Percentiles rank a stretch among this genome's conserved stretches.
These are phyloP conservation scores for Drosophila anomalata DNA, from an alignment of 2,888 invertebrate genomes.

Conservation along the genomic window DNA sequence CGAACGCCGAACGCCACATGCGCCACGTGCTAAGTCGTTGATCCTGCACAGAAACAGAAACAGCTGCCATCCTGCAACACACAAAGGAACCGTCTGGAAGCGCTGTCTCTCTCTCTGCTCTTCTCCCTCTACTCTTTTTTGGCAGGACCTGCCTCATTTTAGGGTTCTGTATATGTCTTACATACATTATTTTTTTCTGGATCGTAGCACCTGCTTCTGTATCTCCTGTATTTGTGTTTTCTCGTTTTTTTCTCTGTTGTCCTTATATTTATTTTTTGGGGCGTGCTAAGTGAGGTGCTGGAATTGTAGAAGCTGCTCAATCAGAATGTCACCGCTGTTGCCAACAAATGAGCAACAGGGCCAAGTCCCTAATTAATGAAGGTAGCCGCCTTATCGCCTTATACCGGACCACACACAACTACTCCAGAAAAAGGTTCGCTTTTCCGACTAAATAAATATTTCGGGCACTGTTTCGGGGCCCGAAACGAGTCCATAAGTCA, in stretches of 20 bases:
- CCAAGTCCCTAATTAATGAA: constrained; percentile 73
- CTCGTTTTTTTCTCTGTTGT: neutral
- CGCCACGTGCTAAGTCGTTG: constrained; percentile 78
- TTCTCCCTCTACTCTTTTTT: constrained; percentile 9
- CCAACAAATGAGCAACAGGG: constrained; percentile 64
- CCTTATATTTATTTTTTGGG: constrained; percentile 25
- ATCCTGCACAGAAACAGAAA: constrained; percentile 61
- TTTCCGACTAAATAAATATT: constrained; percentile 8
- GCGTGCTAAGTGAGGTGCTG: constrained; percentile 49
- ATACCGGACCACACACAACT: constrained; percentile 58
- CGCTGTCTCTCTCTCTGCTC: constrained; percentile 1
- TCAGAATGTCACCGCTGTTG: constrained; percentile 66
- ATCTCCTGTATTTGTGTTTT: constrained; percentile 16
- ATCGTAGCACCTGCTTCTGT: constrained; percentile 8
- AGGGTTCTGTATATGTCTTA: constrained; percentile 9
- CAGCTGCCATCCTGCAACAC: constrained; percentile 40
- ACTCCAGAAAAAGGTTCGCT: constrained; percentile 11
- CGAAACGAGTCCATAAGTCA: constrained; percentile 28
- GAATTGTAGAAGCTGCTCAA: constrained; percentile 61
- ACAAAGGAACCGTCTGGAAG: constrained; percentile 30
- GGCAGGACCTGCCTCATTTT: constrained; percentile 42
- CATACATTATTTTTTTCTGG: constrained; percentile 4
- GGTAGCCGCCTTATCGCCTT: constrained; percentile 59
- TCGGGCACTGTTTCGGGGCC: neutral
- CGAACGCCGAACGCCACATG: constrained; percentile 60